Evolutionary conservation across 2,888 invertebrate genomes (phyloP).

Genomic region (Ligdia adustata): DNA sequence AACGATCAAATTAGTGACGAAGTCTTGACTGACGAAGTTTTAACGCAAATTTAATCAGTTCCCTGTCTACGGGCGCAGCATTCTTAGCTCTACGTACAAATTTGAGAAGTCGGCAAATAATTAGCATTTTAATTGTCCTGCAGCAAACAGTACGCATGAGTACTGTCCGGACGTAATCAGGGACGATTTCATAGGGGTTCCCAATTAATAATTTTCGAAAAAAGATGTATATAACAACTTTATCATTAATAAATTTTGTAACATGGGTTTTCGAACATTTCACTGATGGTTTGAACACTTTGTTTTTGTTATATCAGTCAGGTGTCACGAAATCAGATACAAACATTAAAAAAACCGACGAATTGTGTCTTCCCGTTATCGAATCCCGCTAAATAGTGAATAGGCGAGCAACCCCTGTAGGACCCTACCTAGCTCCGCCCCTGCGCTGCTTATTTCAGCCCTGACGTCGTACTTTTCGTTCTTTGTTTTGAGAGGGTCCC

Average conservation of each 20-base stretch:
- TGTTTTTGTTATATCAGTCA: too few species aligned
- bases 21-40: not conserved
- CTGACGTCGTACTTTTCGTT: slow-evolving; percentile 46
- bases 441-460: slow-evolving; percentile 22
- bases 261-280: too few species aligned
- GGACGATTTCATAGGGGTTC: not conserved
- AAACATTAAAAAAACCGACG: too few species aligned
- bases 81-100: slow-evolving; percentile 46
- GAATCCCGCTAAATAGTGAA: too few species aligned
- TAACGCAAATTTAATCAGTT: slow-evolving; percentile 21
- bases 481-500: slow-evolving; percentile 30
- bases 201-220: too few species aligned
- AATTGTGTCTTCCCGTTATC: too few species aligned
- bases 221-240: too few species aligned
- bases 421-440: not conserved
- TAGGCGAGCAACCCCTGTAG: too few species aligned
- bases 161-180: not conserved
- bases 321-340: too few species aligned
- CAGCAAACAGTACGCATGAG: slow-evolving; percentile 52
- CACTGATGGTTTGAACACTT: too few species aligned
- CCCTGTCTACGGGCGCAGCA: slow-evolving; percentile 23
- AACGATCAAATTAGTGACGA: too few species aligned
- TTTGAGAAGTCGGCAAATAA: slow-evolving; percentile 65
- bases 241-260: too few species aligned
- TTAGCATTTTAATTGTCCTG: slow-evolving; percentile 71